These are phyloP conservation scores for Anastrepha obliqua DNA, from an alignment of 1,140 invertebrate species.

Conservation along the genomic window DNA sequence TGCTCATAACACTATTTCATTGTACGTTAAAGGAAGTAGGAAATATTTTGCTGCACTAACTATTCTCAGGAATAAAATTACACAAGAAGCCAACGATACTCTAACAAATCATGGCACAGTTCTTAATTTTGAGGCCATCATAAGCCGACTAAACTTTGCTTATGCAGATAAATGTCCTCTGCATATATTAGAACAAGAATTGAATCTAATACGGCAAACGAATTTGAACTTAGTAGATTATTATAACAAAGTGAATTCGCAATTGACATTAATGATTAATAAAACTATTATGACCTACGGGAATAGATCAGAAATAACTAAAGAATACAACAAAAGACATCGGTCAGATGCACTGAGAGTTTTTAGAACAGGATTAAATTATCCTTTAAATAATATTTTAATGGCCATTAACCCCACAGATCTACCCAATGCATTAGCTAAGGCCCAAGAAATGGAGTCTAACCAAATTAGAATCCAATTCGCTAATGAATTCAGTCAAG, in stretches of 20 bases:
- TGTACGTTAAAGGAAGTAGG: background rate
- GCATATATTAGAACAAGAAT: conserved; percentile 2
- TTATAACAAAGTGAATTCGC: background rate
- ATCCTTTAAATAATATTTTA: conserved; percentile 9
- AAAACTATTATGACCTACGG: background rate
- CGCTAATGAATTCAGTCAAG: too few species aligned
- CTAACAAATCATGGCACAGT: conserved; percentile 3
- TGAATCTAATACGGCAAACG: background rate
- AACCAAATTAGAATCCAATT: too few species aligned
- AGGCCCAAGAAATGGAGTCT: conserved; percentile 15
- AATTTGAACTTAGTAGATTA: conserved; percentile 1
- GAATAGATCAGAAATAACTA: background rate
- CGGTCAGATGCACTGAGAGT: background rate
- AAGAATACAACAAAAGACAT: conserved; percentile 17
- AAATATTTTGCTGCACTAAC: conserved; percentile 9
- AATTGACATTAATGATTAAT: conserved; percentile 16
- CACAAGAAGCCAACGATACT: background rate
- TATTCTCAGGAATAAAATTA: background rate
- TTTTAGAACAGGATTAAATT: conserved; percentile 16
- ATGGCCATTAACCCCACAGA: background rate
- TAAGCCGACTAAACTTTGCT: background rate
- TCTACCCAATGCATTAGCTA: conserved; percentile 13
- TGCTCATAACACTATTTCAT: too few species aligned
- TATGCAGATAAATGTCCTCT: background rate
- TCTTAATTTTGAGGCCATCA: background rate